Evolutionary conservation across 2,113 vertebrate genomes (phyloP).

Genomic region (Dunckerocampus dactyliophorus): DNA sequence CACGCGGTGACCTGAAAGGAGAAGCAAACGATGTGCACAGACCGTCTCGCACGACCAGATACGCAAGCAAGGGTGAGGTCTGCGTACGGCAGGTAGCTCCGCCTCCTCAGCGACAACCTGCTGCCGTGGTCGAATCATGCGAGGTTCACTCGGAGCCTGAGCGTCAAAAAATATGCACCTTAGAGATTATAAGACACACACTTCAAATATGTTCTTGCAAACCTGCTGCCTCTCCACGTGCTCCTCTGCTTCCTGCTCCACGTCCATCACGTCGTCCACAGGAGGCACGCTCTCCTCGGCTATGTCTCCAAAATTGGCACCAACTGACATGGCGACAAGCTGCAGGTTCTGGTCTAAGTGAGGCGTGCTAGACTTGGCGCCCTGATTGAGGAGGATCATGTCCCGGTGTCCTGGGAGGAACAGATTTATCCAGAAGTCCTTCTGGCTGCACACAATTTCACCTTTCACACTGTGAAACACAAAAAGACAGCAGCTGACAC

Average conservation of each 20-base stretch:
- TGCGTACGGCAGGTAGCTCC: conserved; percentile 7
- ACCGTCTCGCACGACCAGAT: too few species aligned
- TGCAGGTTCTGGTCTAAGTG: background rate
- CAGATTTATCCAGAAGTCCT: conserved; percentile 85
- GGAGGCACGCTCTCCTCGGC: conserved; percentile 35
- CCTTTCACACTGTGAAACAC: conserved; percentile 71
- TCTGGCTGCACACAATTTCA: conserved; percentile 82
- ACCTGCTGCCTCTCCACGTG: conserved; percentile 73
- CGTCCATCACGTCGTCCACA: conserved; percentile 35
- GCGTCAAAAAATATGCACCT: background rate
- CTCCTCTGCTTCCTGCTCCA: conserved; percentile 21
- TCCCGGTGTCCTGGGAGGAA: conserved; percentile 69
- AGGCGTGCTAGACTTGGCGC: conserved; percentile 21
- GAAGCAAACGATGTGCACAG: background rate
- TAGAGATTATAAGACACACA: background rate
- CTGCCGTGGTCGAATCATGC: conserved; percentile 52
- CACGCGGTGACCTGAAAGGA: conserved; percentile 71
- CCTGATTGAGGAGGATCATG: conserved; percentile 72
- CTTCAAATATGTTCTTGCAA: too few species aligned
- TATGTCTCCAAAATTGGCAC: background rate
- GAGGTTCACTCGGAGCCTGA: conserved; percentile 53
- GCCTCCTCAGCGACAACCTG: conserved; percentile 20
- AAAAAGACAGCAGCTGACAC: background rate
- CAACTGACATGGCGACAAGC: background rate
- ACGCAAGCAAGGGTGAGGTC: too few species aligned